Base-by-base conservation (phyloP, 1,140 invertebrate species). In the Paralvinella palmiformis region DNA sequence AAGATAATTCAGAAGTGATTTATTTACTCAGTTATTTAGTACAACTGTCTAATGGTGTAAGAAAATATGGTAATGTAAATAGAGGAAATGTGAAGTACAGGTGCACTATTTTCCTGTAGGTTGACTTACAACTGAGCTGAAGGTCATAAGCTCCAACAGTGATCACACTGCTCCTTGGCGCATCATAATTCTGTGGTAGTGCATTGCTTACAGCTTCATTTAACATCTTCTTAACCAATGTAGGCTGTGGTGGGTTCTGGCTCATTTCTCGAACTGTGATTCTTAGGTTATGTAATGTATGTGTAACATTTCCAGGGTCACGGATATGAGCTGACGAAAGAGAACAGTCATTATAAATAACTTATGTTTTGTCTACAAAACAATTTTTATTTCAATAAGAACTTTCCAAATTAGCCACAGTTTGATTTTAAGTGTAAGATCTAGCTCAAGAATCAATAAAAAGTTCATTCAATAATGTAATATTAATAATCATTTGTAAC, bases 161-260 rank as follows among this genome's bases (percentile, higher is more conserved):
- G 5, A 75, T 64, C 13, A 77, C 70, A 69, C 78, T 76, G 10
- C 69, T 64, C 13, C 45, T 69, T 67, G 17, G 68, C 73, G 44
- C 72, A 69, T n/a, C 68, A 62, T 83, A 83, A 7, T 32, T 83
- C 86, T 79, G 86, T 85, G 79, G 87, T 86, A 69, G 85, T 20
- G 86, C 85, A 72, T 86, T 85, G 69, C 86, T 87, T 33, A 94
- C 91, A 41, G 91, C 89, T 81, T 93, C 90, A 75, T 90, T 92
- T 32, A 95, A 82, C 79, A 92, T 86, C 81, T 91, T 92, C 73
- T 89, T 86, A 48, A 90, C 91, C 63, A 91, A 73, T 48, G 86
- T 85, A n/a, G 89, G 88, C 73, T 90, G 89, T n/a, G 90, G 87
- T 2, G 90, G 89, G 70, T 87, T 85, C 71, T 84, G 83, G 77